Evolutionary conservation across 2,888 invertebrate genomes (phyloP).

Genomic region (Drosophila acutilabella): DNA sequence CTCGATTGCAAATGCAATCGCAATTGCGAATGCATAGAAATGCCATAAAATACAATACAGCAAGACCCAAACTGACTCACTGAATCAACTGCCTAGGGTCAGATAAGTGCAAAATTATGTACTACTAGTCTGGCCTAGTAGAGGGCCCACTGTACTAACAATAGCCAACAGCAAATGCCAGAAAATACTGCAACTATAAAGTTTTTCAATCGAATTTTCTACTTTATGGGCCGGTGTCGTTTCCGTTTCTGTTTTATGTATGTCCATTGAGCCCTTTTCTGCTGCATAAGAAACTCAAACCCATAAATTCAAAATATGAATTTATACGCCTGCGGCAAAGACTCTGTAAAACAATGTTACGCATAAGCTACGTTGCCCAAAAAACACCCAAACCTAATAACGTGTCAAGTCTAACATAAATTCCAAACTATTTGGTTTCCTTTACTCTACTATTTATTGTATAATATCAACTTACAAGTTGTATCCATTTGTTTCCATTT

Average conservation of each 20-base stretch:
- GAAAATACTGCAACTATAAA: slow-evolving; percentile 37
- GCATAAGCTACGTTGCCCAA: slow-evolving; percentile 44
- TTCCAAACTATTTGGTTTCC: slow-evolving; percentile 7
- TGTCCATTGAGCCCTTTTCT: slow-evolving; percentile 29
- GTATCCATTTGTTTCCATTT: slow-evolving; percentile 14
- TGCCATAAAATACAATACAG: slow-evolving; percentile 57
- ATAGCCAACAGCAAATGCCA: slow-evolving; percentile 6
- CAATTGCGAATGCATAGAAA: slow-evolving; percentile 67
- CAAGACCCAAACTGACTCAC: slow-evolving; percentile 41
- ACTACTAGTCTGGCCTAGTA: slow-evolving; percentile 24
- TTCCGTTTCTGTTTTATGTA: slow-evolving; percentile 56
- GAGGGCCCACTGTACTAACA: slow-evolving; percentile 22
- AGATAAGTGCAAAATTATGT: slow-evolving; percentile 77
- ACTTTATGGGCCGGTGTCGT: slow-evolving; percentile 55
- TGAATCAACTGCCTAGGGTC: slow-evolving; percentile 54
- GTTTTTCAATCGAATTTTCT: slow-evolving; percentile 70
- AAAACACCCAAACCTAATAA: slow-evolving; percentile 12
- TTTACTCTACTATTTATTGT: slow-evolving; percentile 1
- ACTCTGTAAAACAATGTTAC: slow-evolving; percentile 31
- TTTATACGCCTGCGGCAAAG: slow-evolving; percentile 45
- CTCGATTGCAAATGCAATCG: slow-evolving; percentile 60
- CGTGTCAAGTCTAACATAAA: slow-evolving; percentile 41
- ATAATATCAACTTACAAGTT: slow-evolving; percentile 34
- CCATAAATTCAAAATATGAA: slow-evolving; percentile 50
- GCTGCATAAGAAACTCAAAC: slow-evolving; percentile 29